These are phyloP conservation scores for Lerista edwardsae DNA, from an alignment of 2,797 vertebrate genomes.

Conservation along the genomic window DNA sequence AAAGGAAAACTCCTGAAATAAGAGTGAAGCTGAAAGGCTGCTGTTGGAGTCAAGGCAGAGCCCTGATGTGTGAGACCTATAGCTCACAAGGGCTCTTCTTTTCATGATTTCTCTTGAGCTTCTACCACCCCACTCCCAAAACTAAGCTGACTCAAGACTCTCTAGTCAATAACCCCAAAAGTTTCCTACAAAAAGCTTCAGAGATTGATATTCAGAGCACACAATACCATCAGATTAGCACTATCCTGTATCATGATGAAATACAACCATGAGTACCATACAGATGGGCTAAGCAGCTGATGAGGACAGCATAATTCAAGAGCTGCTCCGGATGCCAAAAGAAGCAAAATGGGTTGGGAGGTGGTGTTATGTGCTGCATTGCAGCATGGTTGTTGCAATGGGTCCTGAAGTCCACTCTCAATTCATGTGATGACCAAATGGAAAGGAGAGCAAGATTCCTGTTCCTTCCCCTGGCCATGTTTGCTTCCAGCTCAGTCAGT, in stretches of 20 bases:
- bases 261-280: background rate
- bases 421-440: too few relatives aligned
- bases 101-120: background rate
- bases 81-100: background rate
- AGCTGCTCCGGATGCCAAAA: too few relatives aligned
- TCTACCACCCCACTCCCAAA: fast-evolving
- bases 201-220: fast-evolving
- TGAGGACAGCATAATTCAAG: too few relatives aligned
- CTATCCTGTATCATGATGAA: background rate
- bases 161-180: background rate
- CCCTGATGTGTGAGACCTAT: background rate
- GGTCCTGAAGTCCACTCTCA: too few relatives aligned
- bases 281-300: too few relatives aligned
- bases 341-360: too few relatives aligned
- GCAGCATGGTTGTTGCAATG: too few relatives aligned
- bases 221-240: background rate
- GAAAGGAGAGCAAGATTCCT: too few relatives aligned
- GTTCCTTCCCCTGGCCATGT: too few relatives aligned
- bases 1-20: slow-evolving; percentile 10
- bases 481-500: too few relatives aligned
- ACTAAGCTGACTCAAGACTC: fast-evolving
- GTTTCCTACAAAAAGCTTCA: background rate
- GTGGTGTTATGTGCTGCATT: too few relatives aligned
- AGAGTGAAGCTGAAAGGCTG: background rate
- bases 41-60: background rate